Evolutionary conservation across 2,113 vertebrate species (phyloP).

Genomic region (Perccottus glenii): DNA sequence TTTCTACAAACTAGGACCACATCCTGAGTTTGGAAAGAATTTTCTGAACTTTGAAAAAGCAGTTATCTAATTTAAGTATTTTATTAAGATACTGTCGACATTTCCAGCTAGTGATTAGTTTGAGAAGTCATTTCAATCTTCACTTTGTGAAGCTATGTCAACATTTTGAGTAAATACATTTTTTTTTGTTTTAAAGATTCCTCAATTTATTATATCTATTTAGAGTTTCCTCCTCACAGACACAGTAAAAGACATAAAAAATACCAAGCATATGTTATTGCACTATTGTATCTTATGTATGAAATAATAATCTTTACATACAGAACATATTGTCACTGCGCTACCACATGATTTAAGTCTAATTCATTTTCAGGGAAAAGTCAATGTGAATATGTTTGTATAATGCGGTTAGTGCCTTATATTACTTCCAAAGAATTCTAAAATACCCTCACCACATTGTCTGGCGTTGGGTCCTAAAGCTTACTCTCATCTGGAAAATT

Average conservation of each 20-base stretch:
- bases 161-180: no score
- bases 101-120: no score
- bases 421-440: slow-evolving; percentile 6
- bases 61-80: no score
- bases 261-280: background rate
- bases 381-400: slow-evolving; percentile 21
- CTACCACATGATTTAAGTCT: background rate
- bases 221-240: no score
- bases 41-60: no score
- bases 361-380: slow-evolving; percentile 4
- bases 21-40: no score
- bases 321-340: background rate
- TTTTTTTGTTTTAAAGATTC: no score
- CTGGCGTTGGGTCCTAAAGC: background rate
- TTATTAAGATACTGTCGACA: no score
- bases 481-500: slow-evolving; percentile 23
- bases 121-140: no score
- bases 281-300: background rate
- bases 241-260: background rate
- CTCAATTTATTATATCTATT: no score
- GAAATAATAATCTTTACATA: slow-evolving; percentile 5
- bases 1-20: no score
- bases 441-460: slow-evolving; percentile 2
- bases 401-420: slow-evolving; percentile 12
- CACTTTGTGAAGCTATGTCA: no score